Base-by-base conservation (phyloP, 2,113 vertebrate genomes). In the Urocitellus parryii region DNA sequence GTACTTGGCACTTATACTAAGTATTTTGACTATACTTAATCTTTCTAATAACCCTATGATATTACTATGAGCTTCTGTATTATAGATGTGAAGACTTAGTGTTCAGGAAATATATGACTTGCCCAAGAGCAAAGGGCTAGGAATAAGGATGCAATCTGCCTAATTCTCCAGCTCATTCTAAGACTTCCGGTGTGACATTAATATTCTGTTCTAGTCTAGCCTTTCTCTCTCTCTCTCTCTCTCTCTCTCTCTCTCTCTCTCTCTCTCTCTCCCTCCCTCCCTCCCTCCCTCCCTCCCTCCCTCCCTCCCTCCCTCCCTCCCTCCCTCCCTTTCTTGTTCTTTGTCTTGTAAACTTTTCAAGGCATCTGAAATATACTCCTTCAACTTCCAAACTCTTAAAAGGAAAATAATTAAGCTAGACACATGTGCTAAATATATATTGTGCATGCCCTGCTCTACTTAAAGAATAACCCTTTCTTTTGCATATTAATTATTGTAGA, bases 361-460 rank as follows among this genome's bases (percentile, higher is more conserved):
- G 22, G 27, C 25, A 67, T 84, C 58, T 65, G 61, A 67, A 73
- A 83, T 84, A 1, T 73, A 37, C 4, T 37, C 3, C 17, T 87
- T 83, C 17, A 87, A 72, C 56, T 92, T 88, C 20, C 39, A 81
- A 37, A 81, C 24, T 95, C 32, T 87, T 73, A 61, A 72, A 72
- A 45, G 18, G 45, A 90, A 93, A 84, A 92, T 51, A 58, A 72
- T 61, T 90, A 72, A 87, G 53, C 27, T 51, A 91, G 67, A 77
- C 32, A 84, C 78, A 84, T 32, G 68, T 88, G 27, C 3, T 58
- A 6, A 81, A 45, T 53, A 45, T 2, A n/a, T 79, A 51, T 78
- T 73, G 29, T 68, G 53, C 42, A 58, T 92, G 48, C 45, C 11
- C 25, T 42, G 4, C 39, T 16, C 70, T 51, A n/a, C 25, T 65